These are phyloP conservation scores for Drosophila sp. DNA, from an alignment of 1,140 invertebrate genomes.

Conservation along the genomic window DNA sequence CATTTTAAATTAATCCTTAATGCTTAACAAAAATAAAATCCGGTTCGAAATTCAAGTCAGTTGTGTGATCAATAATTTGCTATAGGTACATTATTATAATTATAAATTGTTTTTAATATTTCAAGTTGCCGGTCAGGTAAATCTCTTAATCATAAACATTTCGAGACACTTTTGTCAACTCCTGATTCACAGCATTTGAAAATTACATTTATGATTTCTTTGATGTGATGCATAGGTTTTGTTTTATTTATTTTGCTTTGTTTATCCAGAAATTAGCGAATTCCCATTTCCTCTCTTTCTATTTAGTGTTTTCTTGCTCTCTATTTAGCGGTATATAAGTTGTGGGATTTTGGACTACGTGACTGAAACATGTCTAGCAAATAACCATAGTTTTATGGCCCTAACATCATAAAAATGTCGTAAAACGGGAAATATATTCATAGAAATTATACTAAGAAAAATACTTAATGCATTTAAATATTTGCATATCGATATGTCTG, in stretches of 20 bases:
- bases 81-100: too few species aligned
- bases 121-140: background rate
- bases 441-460: slow-evolving; percentile 19
- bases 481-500: slow-evolving; percentile 16
- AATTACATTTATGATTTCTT: slow-evolving; percentile 24
- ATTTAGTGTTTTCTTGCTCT: slow-evolving; percentile 1
- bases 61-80: too few species aligned
- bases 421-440: slow-evolving; percentile 54
- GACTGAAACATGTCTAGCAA: slow-evolving; percentile 61
- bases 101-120: background rate
- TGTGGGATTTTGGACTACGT: slow-evolving; percentile 69
- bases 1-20: too few species aligned
- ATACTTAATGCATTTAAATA: slow-evolving; percentile 6
- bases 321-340: slow-evolving; percentile 22
- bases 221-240: slow-evolving; percentile 10
- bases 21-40: slow-evolving; percentile 9
- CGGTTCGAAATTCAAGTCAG: slow-evolving; percentile 6
- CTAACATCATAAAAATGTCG: slow-evolving; percentile 63
- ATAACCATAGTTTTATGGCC: slow-evolving; percentile 60
- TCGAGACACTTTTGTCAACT: too few species aligned
- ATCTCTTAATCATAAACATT: background rate
- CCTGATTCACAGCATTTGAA: background rate
- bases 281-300: slow-evolving; percentile 2
- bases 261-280: slow-evolving; percentile 47
- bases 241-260: slow-evolving; percentile 33